These are phyloP conservation scores for Yponomeuta malinellus DNA, from an alignment of 2,888 invertebrate species.

Conservation along the genomic window DNA sequence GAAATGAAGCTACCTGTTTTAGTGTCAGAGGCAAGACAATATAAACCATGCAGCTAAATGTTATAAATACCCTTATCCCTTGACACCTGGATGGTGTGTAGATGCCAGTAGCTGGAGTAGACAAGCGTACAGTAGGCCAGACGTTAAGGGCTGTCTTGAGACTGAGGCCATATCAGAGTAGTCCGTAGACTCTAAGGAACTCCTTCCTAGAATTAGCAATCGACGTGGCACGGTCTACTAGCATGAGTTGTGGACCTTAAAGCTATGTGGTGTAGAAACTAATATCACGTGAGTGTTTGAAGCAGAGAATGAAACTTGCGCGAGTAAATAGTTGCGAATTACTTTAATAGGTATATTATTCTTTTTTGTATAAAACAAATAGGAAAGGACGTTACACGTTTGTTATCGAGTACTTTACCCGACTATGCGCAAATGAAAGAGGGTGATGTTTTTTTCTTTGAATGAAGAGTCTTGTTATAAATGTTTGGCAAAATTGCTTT, in stretches of 20 bases:
- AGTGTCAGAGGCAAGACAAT: neutral
- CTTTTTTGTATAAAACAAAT: neutral
- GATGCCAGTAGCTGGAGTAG: slow-evolving; percentile 69
- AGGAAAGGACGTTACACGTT: neutral
- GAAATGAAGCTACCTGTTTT: too few relatives aligned
- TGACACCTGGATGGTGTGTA: slow-evolving; percentile 47
- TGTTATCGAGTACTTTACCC: slow-evolving; percentile 4
- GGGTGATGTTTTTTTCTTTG: too few relatives aligned
- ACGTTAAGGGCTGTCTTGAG: slow-evolving; percentile 70
- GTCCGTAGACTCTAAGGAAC: slow-evolving; percentile 42
- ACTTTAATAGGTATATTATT: neutral
- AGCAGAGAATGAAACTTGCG: neutral
- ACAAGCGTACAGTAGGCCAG: slow-evolving; percentile 69
- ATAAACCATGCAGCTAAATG: neutral
- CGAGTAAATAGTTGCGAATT: neutral
- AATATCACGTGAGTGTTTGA: slow-evolving; percentile 10
- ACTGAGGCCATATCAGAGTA: slow-evolving; percentile 74
- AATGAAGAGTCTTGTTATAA: neutral
- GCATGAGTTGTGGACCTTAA: neutral
- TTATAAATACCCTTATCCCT: slow-evolving; percentile 2
- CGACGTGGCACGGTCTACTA: slow-evolving; percentile 20
- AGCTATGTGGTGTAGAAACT: neutral
- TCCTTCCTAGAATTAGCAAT: slow-evolving; percentile 71
- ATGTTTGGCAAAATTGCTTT: slow-evolving; percentile 12
- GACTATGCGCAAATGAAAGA: too few relatives aligned